Base-by-base conservation (phyloP, 2,888 invertebrate species). In the Lymantria monacha region DNA sequence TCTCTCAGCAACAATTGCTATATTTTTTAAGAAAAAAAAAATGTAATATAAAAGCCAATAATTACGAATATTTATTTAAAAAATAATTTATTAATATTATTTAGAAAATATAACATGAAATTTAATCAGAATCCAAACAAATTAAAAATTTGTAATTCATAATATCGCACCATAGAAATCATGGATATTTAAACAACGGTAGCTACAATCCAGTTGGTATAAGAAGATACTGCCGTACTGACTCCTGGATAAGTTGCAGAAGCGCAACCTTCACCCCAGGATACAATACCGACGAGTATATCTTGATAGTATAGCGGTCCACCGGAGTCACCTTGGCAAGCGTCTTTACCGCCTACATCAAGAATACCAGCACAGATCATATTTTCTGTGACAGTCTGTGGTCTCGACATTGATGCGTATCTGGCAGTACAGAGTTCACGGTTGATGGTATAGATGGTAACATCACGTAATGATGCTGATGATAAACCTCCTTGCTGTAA, bases 221-320 rank as follows among this genome's bases (percentile, higher is more conserved):
- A 37, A n/a, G 14, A 30, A 8, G 77, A 55, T 47, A 92, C 83
- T 9, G 82, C 76, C 9, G 88, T 78, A 67, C 85, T 92, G 51
- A 92, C 77, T 12, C 92, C 92, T 1, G 92, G 92, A 74, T 74
- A 90, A 43, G 70, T 68, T 3, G 71, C 76, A 50, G 82, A 73
- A 12, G 87, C 92, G 59, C 92, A 92, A 3, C 87, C 86, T 31
- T 77, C 66, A 53, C 91, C 91, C 86, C 90, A 92, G 48, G 92
- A 92, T 11, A 90, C 83, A 44, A 92, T 63, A 12, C 92, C 92
- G 46, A 92, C 69, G 51, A 88, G 67, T 49, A 74, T 53, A 7
- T 83, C 60, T n/a, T 7, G 8, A 58, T 61, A 81, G 64, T 82
- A 85, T 50, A 92, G 64, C 22, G 92, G 92, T 33, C 92, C 92